Conservation (phyloP, 2,888 invertebrate species). For the Drosophila ezoana region DNA sequence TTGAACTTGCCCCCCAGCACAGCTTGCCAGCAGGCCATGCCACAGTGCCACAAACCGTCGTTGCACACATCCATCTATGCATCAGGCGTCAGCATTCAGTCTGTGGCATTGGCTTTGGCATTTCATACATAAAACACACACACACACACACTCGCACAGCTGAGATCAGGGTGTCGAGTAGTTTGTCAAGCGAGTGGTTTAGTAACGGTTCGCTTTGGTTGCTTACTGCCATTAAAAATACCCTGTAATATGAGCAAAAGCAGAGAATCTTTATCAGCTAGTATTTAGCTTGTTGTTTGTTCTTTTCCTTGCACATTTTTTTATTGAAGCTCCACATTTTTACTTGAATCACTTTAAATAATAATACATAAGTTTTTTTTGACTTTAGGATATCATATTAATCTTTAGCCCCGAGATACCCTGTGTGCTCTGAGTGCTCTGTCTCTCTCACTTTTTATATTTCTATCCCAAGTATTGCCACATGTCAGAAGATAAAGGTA, state of each 20-base stretch:
- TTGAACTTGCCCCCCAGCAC: conserved; percentile 43
- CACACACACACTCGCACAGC: conserved; percentile 17
- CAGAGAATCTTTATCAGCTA: no score
- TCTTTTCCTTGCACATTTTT: no score
- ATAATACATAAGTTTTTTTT: no score
- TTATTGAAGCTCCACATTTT: no score
- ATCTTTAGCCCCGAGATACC: no score
- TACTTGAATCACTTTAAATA: no score
- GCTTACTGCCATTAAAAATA: conserved; percentile 30
- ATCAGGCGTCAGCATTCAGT: conserved; percentile 65
- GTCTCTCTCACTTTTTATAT: conserved; percentile 14
- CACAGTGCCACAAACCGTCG: conserved; percentile 6
- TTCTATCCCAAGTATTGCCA: neutral
- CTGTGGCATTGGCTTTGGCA: conserved; percentile 68
- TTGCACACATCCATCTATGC: conserved; percentile 43
- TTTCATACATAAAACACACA: conserved; percentile 64
- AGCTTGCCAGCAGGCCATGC: conserved; percentile 5
- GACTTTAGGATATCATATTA: no score
- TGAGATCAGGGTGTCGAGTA: conserved; percentile 41
- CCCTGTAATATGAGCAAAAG: conserved; percentile 17
- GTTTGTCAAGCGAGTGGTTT: conserved; percentile 64
- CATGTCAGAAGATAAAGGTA: no score
- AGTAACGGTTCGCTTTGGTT: conserved; percentile 1
- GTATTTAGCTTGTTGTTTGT: no score
- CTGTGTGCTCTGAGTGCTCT: no score